Percentiles rank a stretch among this genome's conserved stretches.
Evolutionary conservation across 1,140 invertebrate genomes (phyloP).

Genomic region (Leucophenga varia): DNA sequence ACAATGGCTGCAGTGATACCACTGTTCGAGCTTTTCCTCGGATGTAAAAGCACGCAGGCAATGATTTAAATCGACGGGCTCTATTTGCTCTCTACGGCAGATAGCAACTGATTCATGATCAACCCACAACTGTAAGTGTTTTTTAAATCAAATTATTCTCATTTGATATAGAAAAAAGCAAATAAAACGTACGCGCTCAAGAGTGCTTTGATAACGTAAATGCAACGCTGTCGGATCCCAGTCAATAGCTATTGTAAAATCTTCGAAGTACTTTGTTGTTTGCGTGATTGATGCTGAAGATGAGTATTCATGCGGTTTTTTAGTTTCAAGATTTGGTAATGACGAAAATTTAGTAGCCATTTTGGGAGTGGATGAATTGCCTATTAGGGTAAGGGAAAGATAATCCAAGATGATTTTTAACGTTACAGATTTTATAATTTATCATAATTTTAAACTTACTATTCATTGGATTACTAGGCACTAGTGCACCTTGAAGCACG

Average conservation of each 20-base stretch:
- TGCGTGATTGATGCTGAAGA: conserved; percentile 34
- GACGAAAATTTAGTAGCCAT: conserved; percentile 44
- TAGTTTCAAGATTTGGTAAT: conserved; percentile 43
- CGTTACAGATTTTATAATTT: too few species aligned
- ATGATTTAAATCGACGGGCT: conserved; percentile 76
- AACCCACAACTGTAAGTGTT: conserved; percentile 61
- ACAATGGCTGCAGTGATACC: conserved; percentile 82
- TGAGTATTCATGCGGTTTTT: conserved; percentile 35
- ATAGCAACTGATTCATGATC: conserved; percentile 73
- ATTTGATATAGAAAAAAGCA: background rate
- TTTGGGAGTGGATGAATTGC: conserved; percentile 37
- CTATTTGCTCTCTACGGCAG: conserved; percentile 68
- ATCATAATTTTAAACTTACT: too few species aligned
- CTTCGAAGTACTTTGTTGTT: conserved; percentile 44
- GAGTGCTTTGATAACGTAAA: conserved; percentile 79
- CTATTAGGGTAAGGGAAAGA: conserved; percentile 13
- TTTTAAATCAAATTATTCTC: conserved; percentile 39
- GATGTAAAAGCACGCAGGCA: conserved; percentile 84
- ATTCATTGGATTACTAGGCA: conserved; percentile 27
- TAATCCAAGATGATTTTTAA: too few species aligned
- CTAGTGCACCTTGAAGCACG: conserved; percentile 46
- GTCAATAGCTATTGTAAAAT: conserved; percentile 54
- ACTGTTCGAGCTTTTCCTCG: conserved; percentile 81
- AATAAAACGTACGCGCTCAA: conserved; percentile 67
- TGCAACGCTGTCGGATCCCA: conserved; percentile 91